phyloP scores from a whole-genome alignment of 1,140 invertebrate species.

The Drosophila melanica region DNA sequence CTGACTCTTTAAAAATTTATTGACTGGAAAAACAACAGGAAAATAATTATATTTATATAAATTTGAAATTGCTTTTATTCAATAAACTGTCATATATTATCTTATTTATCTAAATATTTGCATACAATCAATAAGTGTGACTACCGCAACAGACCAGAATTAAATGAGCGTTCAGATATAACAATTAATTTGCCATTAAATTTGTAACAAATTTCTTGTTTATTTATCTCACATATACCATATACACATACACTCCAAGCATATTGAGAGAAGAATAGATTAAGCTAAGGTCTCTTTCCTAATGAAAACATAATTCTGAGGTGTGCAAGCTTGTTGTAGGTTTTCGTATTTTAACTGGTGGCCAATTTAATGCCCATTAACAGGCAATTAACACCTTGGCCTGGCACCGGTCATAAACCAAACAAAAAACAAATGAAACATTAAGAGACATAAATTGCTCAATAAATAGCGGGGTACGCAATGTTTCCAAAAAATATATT shows the following conservation, averaged over 20 bases:
- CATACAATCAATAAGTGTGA: slow-evolving; percentile 10
- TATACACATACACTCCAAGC: background rate
- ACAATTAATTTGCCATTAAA: slow-evolving; percentile 69
- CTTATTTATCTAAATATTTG: slow-evolving; percentile 18
- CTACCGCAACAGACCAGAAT: background rate
- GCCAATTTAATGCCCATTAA: slow-evolving; percentile 79
- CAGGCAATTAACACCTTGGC: slow-evolving; percentile 66
- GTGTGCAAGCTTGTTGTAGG: slow-evolving; percentile 36
- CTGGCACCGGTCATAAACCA: slow-evolving; percentile 67
- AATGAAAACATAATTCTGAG: slow-evolving; percentile 59
- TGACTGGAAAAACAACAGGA: slow-evolving; percentile 33
- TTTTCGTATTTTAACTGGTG: slow-evolving; percentile 67
- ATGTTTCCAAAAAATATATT: slow-evolving; percentile 6
- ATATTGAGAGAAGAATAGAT: slow-evolving; percentile 22
- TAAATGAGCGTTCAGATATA: background rate
- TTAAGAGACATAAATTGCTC: slow-evolving; percentile 15
- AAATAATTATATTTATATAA: background rate
- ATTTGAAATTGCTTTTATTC: too few relatives aligned
- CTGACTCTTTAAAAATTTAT: slow-evolving; percentile 33
- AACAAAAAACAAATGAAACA: slow-evolving; percentile 35
- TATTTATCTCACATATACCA: slow-evolving; percentile 36
- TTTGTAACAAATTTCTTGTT: slow-evolving; percentile 7
- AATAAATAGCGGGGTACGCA: slow-evolving; percentile 17
- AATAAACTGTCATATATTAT: too few relatives aligned
- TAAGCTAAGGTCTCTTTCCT: slow-evolving; percentile 42